Percentiles rank a stretch among this genome's conserved stretches.
These are phyloP conservation scores for Drosophila sordidapex DNA, from an alignment of 2,888 invertebrate species.

Conservation along the genomic window DNA sequence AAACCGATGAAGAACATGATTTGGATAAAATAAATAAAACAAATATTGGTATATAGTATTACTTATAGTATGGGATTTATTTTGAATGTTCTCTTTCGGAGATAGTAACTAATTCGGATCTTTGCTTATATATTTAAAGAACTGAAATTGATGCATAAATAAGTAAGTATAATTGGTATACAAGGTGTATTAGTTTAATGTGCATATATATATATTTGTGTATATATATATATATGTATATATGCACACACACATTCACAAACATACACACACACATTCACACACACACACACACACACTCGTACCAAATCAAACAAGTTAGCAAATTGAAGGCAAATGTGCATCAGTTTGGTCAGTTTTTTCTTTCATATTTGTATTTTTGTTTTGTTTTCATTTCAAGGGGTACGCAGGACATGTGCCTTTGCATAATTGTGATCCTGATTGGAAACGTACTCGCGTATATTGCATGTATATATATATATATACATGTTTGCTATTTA, in stretches of 20 bases:
- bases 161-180: conserved; percentile 55
- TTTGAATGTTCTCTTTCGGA: conserved; percentile 39
- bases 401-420: conserved; percentile 6
- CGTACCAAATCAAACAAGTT: conserved; percentile 13
- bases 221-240: background rate
- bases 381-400: background rate
- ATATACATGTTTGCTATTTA: conserved; percentile 19
- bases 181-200: conserved; percentile 39
- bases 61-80: conserved; percentile 50
- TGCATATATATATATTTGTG: background rate
- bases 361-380: background rate
- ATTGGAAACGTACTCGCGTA: conserved; percentile 28
- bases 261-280: background rate
- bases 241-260: conserved; percentile 7
- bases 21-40: conserved; percentile 8
- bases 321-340: conserved; percentile 45
- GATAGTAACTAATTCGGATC: conserved; percentile 42
- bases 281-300: conserved; percentile 13
- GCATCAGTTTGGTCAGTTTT: conserved; percentile 25
- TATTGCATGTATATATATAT: conserved; percentile 7
- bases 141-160: conserved; percentile 53
- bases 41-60: conserved; percentile 5
- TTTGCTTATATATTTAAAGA: conserved; percentile 35
- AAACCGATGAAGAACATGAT: background rate
- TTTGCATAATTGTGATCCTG: background rate